Conservation (phyloP, 1,140 invertebrate genomes). For the Mactra quadrangularis region DNA sequence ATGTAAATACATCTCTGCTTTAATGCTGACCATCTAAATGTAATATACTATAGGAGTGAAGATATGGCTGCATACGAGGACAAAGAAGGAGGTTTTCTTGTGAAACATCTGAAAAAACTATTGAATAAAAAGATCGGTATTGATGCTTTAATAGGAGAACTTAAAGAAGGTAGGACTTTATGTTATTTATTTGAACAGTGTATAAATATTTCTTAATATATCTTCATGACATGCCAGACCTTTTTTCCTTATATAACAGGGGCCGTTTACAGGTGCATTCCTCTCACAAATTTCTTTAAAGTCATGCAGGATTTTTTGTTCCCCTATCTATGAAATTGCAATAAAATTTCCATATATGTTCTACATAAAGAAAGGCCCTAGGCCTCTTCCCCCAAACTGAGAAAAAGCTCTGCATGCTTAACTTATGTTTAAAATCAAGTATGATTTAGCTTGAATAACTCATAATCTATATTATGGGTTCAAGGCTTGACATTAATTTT, state of each 20-base stretch:
- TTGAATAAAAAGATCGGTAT: slow-evolving; percentile 67
- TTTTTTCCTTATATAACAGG: too few species aligned
- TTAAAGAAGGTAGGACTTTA: slow-evolving; percentile 71
- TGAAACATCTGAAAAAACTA: slow-evolving; percentile 72
- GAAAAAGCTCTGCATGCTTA: neutral
- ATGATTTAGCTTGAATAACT: neutral
- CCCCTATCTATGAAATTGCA: too few species aligned
- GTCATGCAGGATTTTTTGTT: too few species aligned
- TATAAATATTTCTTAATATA: neutral
- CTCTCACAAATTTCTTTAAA: too few species aligned
- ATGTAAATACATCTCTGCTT: too few species aligned
- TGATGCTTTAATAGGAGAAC: slow-evolving; percentile 68
- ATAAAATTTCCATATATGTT: too few species aligned
- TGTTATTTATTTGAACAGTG: slow-evolving; percentile 13
- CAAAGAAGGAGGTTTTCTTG: slow-evolving; percentile 71
- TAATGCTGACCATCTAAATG: too few species aligned
- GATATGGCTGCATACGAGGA: slow-evolving; percentile 76
- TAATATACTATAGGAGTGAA: slow-evolving; percentile 68
- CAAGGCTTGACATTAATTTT: neutral
- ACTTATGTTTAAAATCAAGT: neutral
- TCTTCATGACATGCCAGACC: neutral
- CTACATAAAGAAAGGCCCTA: neutral
- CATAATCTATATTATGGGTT: neutral
- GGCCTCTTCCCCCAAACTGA: neutral
- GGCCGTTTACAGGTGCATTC: too few species aligned